Conservation (phyloP, 2,888 invertebrate species). For the Hemithea aestivaria region DNA sequence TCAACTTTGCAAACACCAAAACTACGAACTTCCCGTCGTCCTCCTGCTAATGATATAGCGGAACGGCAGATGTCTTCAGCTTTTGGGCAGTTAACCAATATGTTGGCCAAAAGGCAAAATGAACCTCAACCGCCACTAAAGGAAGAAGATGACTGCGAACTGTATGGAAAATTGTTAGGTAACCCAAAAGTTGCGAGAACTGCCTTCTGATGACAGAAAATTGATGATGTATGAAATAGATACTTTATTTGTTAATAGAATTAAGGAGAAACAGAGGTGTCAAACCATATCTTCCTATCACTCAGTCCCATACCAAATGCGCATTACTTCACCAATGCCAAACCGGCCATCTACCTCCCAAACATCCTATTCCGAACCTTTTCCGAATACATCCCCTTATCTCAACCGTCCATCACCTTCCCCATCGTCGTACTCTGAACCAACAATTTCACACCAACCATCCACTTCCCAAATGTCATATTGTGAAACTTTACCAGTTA, state of each 20-base stretch:
- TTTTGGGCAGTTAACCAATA: conserved; percentile 8
- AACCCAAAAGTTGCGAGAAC: conserved; percentile 12
- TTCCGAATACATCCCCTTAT: conserved; percentile 3
- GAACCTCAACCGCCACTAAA: too few relatives aligned
- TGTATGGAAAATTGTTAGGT: conserved; percentile 12
- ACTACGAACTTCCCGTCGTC: conserved; percentile 2
- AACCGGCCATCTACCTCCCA: conserved; percentile 3
- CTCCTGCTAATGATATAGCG: conserved; percentile 1
- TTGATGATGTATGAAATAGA: conserved; percentile 17
- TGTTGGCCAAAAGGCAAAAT: conserved; percentile 3
- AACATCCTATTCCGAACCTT: conserved; percentile 4
- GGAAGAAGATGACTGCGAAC: conserved; percentile 14
- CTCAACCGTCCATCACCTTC: background rate
- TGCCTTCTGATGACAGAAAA: conserved; percentile 12
- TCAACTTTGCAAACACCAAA: background rate
- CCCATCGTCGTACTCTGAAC: conserved; percentile 4
- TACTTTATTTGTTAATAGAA: conserved; percentile 5
- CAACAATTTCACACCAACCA: conserved; percentile 3
- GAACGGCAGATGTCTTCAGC: conserved; percentile 8
- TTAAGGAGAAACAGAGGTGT: conserved; percentile 3
- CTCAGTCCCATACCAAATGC: conserved; percentile 8
- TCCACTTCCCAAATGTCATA: background rate
- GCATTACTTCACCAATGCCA: conserved; percentile 10
- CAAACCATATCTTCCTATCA: conserved; percentile 8
- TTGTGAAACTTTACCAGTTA: too few relatives aligned